phyloP scores from a whole-genome alignment of 2,888 invertebrate genomes.

The Leptarthrus brevirostris region DNA sequence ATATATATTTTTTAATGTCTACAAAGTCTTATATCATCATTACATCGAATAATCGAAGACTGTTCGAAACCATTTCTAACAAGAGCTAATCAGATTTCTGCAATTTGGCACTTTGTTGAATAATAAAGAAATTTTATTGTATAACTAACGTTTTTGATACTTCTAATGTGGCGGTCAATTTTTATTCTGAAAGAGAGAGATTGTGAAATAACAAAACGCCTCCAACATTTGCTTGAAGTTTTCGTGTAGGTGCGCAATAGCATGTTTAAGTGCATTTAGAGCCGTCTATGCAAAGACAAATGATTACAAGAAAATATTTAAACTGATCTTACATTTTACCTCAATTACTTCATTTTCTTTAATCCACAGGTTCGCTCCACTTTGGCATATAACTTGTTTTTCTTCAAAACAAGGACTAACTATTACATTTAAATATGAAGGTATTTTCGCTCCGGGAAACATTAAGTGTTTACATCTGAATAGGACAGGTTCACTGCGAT shows the following conservation, averaged over 20 bases:
- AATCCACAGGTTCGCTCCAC: slow-evolving; percentile 72
- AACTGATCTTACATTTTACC: slow-evolving; percentile 63
- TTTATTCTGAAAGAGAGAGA: slow-evolving; percentile 74
- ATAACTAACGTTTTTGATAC: slow-evolving; percentile 76
- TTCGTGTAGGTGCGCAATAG: slow-evolving; percentile 77
- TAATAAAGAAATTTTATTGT: slow-evolving; percentile 56
- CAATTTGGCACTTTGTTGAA: slow-evolving; percentile 70
- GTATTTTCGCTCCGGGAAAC: slow-evolving; percentile 73
- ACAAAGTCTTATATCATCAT: slow-evolving; percentile 23
- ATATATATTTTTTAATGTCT: slow-evolving; percentile 60
- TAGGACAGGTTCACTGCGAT: no score
- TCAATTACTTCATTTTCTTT: slow-evolving; percentile 74
- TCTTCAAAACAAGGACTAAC: slow-evolving; percentile 76
- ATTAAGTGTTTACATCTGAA: no score
- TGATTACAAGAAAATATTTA: no score
- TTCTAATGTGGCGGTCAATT: slow-evolving; percentile 79
- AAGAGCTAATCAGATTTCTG: slow-evolving; percentile 68
- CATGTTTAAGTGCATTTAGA: slow-evolving; percentile 79
- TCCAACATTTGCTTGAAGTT: slow-evolving; percentile 76
- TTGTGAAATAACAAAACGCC: slow-evolving; percentile 76
- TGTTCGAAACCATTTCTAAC: slow-evolving; percentile 67
- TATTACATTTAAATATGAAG: slow-evolving; percentile 77
- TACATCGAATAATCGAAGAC: slow-evolving; percentile 65
- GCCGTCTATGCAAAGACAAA: slow-evolving; percentile 71
- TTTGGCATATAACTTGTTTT: slow-evolving; percentile 70